phyloP scores from a whole-genome alignment of 2,113 vertebrate genomes.

The Nerophis lumbriciformis region DNA sequence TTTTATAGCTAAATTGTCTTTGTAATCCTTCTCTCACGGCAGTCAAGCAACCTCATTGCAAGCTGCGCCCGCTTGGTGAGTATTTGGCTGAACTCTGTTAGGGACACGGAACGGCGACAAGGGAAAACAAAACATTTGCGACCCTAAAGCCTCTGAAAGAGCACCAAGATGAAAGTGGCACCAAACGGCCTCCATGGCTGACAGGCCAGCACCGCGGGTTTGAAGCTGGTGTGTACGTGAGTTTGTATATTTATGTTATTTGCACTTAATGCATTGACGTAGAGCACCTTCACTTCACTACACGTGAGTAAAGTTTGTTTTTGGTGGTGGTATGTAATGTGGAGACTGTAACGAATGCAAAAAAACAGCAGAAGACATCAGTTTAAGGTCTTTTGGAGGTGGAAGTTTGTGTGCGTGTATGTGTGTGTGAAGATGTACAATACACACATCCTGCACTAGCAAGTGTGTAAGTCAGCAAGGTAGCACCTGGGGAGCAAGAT shows the following conservation, averaged over 20 bases:
- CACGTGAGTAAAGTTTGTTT: conserved; percentile 17
- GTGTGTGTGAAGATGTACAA: conserved; percentile 2
- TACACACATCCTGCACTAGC: not conserved
- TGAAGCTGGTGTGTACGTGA: conserved; percentile 28
- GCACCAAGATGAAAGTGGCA: conserved; percentile 60
- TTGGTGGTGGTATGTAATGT: conserved; percentile 25
- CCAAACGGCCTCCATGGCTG: conserved; percentile 38
- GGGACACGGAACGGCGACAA: conserved; percentile 36
- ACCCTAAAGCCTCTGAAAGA: conserved; percentile 36
- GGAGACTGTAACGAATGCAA: conserved; percentile 37
- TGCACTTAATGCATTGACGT: conserved; percentile 26
- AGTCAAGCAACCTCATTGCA: not conserved
- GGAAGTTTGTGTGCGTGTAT: conserved; percentile 15
- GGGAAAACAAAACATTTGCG: conserved; percentile 41
- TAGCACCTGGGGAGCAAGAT: conserved; percentile 65
- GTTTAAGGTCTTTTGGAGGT: conserved; percentile 41
- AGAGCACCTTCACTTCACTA: conserved; percentile 27
- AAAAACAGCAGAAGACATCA: conserved; percentile 52
- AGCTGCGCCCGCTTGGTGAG: conserved; percentile 5
- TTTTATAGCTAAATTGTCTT: not conserved
- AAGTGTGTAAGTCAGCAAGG: conserved; percentile 34
- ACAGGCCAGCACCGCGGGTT: conserved; percentile 54
- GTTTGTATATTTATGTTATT: conserved; percentile 25
- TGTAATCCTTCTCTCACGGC: not conserved
- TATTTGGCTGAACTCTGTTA: conserved; percentile 12